Conservation (phyloP, 2,888 invertebrate species). For the Scrobipalpa costella region DNA sequence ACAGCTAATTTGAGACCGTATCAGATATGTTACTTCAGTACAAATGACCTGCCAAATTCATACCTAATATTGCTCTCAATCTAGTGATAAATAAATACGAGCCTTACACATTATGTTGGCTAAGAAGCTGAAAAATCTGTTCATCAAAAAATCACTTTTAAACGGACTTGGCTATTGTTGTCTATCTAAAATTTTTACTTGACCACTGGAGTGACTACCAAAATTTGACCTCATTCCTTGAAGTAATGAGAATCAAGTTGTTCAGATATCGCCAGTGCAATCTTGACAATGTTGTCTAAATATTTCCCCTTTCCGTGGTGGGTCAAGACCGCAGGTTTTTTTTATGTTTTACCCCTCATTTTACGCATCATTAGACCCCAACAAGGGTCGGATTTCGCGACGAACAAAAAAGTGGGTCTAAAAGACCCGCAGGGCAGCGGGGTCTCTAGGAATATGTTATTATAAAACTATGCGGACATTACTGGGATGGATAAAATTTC, state of each 20-base stretch:
- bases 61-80: too few relatives aligned
- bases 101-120: too few relatives aligned
- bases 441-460: conserved; percentile 28
- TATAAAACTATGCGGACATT: neutral
- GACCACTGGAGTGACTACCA: too few relatives aligned
- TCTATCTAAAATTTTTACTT: too few relatives aligned
- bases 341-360: conserved; percentile 43
- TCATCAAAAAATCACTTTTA: too few relatives aligned
- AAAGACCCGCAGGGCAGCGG: conserved; percentile 21
- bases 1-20: too few relatives aligned
- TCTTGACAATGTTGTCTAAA: conserved; percentile 25
- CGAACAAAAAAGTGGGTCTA: conserved; percentile 38
- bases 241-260: neutral
- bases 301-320: conserved; percentile 28
- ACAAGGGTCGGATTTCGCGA: conserved; percentile 54
- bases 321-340: conserved; percentile 37
- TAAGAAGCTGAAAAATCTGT: too few relatives aligned
- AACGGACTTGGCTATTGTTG: too few relatives aligned
- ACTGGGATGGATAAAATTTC: neutral
- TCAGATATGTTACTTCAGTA: too few relatives aligned
- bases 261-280: neutral
- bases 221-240: too few relatives aligned
- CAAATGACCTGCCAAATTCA: too few relatives aligned
- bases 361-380: conserved; percentile 56
- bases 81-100: too few relatives aligned